These are phyloP conservation scores for Cebidichthys violaceus DNA, from an alignment of 2,113 vertebrate genomes.

Conservation along the genomic window DNA sequence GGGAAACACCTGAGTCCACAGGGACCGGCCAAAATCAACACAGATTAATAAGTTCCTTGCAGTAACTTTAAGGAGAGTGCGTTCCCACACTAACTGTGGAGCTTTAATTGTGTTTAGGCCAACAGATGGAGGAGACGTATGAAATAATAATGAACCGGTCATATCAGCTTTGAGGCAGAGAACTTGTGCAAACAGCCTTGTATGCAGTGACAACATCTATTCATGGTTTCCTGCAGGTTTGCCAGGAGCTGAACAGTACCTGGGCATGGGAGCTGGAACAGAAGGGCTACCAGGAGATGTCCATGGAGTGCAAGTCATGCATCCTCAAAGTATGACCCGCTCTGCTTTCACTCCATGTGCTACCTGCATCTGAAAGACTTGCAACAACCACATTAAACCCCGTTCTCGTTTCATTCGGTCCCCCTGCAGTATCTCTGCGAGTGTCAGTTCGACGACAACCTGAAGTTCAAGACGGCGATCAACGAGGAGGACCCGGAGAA, in stretches of 20 bases:
- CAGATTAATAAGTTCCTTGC: not conserved
- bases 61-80: not conserved
- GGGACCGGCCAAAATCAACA: not conserved
- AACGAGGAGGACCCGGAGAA: constrained; percentile 96
- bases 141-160: not conserved
- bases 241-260: constrained; percentile 95
- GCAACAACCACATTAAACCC: not conserved
- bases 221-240: constrained; percentile 85
- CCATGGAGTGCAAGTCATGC: constrained; percentile 94
- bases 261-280: constrained; percentile 99
- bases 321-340: constrained; percentile 91
- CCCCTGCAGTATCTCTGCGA: constrained; percentile 93
- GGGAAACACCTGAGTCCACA: not conserved
- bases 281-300: constrained; percentile 96
- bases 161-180: not conserved
- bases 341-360: not conserved
- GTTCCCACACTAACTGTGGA: not conserved
- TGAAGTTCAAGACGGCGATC: constrained; percentile 95
- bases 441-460: constrained; percentile 99
- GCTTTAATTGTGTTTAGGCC: not conserved
- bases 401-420: constrained; percentile 31
- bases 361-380: not conserved
- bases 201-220: not conserved
- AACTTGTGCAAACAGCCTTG: not conserved
- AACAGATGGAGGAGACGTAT: not conserved